Conservation (phyloP, 2,888 invertebrate species). For the Resseliella maxima region DNA sequence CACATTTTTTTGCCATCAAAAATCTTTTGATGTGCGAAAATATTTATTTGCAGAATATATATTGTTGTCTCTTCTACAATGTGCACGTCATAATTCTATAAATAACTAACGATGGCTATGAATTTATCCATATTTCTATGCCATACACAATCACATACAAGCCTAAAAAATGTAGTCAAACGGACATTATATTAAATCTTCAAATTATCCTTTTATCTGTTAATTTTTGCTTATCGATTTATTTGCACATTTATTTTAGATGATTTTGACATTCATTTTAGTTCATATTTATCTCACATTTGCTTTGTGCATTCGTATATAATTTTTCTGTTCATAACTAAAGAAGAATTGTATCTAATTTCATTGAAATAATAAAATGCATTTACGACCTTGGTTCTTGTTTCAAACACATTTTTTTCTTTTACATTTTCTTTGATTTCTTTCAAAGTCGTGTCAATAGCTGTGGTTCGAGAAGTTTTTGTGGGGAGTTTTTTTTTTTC, state of each 20-base stretch:
- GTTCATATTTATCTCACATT: neutral
- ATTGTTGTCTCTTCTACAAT: neutral
- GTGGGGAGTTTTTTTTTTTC: too few species aligned
- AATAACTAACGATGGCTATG: too few species aligned
- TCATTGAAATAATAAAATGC: neutral
- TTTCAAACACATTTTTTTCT: neutral
- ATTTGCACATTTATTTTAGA: neutral
- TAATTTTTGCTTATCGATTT: slow-evolving; percentile 16
- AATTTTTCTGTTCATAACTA: neutral
- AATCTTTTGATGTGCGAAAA: neutral
- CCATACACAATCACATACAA: neutral
- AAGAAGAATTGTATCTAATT: too few species aligned
- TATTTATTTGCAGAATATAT: neutral
- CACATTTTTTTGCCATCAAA: neutral
- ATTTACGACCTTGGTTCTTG: neutral
- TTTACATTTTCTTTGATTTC: too few species aligned
- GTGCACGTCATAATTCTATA: neutral
- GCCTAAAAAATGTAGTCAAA: neutral
- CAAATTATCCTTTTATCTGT: slow-evolving; percentile 47
- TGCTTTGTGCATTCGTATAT: neutral
- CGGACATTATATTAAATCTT: neutral
- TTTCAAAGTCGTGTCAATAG: too few species aligned
- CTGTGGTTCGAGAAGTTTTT: too few species aligned
- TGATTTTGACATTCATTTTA: neutral
- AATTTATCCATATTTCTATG: neutral